phyloP scores from a whole-genome alignment of 1,140 invertebrate species.

The Papilio machaon region DNA sequence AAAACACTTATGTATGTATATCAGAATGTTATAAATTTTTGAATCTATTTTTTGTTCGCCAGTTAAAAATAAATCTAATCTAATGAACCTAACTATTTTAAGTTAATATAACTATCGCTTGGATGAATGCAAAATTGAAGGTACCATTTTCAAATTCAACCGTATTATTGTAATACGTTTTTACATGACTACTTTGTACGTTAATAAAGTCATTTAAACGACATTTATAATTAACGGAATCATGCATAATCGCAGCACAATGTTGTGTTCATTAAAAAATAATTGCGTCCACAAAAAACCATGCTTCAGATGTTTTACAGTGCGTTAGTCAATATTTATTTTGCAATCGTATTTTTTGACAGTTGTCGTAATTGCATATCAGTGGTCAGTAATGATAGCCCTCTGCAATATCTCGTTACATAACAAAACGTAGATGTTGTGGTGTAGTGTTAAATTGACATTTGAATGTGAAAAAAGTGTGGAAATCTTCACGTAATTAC shows the following conservation, averaged over 20 bases:
- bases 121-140: too few species aligned
- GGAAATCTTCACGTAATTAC: background rate
- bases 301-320: background rate
- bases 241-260: background rate
- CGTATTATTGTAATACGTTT: background rate
- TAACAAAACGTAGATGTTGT: conserved; percentile 1
- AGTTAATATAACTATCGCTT: too few species aligned
- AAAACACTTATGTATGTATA: too few species aligned
- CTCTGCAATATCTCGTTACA: background rate
- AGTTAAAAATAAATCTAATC: too few species aligned
- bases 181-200: background rate
- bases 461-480: conserved; percentile 14
- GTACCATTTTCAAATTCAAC: background rate
- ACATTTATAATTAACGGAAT: background rate
- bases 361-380: conserved; percentile 21
- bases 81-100: too few species aligned
- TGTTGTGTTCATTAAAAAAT: background rate
- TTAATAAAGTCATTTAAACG: background rate
- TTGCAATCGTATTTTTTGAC: conserved; percentile 26
- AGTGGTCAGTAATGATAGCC: conserved; percentile 15
- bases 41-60: too few species aligned
- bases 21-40: too few species aligned
- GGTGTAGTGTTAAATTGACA: conserved; percentile 20
- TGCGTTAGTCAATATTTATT: conserved; percentile 17
- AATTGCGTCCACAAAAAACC: background rate